A percentile compares a stretch with the other conserved stretches of the same genome.
phyloP scores from a whole-genome alignment of 1,140 invertebrate genomes.

The Lordiphosa stackelbergi region DNA sequence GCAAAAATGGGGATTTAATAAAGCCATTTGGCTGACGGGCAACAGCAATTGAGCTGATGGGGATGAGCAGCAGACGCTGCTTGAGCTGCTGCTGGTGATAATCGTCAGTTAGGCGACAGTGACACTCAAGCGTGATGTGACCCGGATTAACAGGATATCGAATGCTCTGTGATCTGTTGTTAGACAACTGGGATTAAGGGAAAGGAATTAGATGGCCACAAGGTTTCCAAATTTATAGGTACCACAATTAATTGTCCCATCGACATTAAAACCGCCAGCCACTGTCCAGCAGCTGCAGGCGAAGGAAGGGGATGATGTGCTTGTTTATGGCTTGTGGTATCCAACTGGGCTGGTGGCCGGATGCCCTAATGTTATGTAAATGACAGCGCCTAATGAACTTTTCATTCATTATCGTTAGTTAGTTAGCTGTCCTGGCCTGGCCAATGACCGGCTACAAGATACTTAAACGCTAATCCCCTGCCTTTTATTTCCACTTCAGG shows the following conservation, averaged over 20 bases:
- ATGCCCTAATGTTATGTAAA: constrained; percentile 72
- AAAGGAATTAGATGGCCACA: no score
- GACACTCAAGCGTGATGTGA: constrained; percentile 17
- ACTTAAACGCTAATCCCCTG: constrained; percentile 70
- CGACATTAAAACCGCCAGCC: constrained; percentile 19
- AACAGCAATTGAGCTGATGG: constrained; percentile 30
- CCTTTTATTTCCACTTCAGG: constrained; percentile 41
- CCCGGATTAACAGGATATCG: no score
- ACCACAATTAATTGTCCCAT: background rate
- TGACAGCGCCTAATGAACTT: constrained; percentile 74
- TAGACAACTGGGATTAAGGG: no score
- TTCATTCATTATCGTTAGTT: constrained; percentile 74
- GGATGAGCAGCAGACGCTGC: constrained; percentile 27
- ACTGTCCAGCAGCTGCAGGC: constrained; percentile 13
- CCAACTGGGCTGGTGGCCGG: constrained; percentile 10
- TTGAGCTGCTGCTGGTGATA: constrained; percentile 37
- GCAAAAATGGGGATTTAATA: constrained; percentile 69
- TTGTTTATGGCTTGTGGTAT: constrained; percentile 26
- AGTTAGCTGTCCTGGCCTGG: constrained; percentile 27
- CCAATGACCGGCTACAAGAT: constrained; percentile 39
- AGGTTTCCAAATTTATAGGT: no score
- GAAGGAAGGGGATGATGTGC: constrained; percentile 24
- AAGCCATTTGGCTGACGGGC: constrained; percentile 61
- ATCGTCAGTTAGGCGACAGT: constrained; percentile 51
- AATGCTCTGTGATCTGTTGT: no score